Evolutionary conservation across 2,888 invertebrate species (phyloP), one percentile per base, ranked within the genome.

Genomic region (Hipparchia semele): DNA sequence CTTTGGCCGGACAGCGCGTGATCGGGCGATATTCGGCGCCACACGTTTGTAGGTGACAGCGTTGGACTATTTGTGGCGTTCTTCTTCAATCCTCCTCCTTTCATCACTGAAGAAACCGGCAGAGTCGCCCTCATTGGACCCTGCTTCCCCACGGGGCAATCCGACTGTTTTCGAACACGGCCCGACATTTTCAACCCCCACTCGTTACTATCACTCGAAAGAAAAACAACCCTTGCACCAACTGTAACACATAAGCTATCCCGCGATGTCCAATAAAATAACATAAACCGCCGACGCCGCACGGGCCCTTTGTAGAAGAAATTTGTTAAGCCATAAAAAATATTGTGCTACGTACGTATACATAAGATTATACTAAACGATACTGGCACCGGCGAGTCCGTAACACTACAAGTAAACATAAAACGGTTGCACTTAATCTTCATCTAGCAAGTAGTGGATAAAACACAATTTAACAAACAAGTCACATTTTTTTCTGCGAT

Each of bases 61-160:
- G 95, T 95, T 39, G 96, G 96, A 81, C 96, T 96, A 83, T 94
- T 95, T 80, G 94, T 94, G 76, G 95, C 94, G 80, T 93, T 94
- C 83, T 94, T 95, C 85, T 95, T 95, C 71, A 95, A 88, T 68
- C 94, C 95, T 75, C 95, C 95, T 83, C 95, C 95, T 83, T 96
- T 95, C 87, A 96, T 94, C 77, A 96, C 94, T 74, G 96, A 96
- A 71, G 96, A 96, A 83, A 97, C 96, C 80, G 97, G 96, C 85
- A 97, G 92, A 75, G 96, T 97, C 73, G 97, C 97, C 87, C 96
- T 95, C 95, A 97, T 95, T 79, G 97, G 96, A 71, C 96, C 96
- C 89, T 91, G 91, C 82, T 94, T 94, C 71, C 90, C 89, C 80
- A 90, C 91, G 77, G 95, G 94, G 86, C 95, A 95, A 83, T 96